Evolutionary conservation across 2,797 vertebrate genomes (phyloP), one percentile per base, ranked within the genome.

Genomic region (Rhabdomys pumilio): DNA sequence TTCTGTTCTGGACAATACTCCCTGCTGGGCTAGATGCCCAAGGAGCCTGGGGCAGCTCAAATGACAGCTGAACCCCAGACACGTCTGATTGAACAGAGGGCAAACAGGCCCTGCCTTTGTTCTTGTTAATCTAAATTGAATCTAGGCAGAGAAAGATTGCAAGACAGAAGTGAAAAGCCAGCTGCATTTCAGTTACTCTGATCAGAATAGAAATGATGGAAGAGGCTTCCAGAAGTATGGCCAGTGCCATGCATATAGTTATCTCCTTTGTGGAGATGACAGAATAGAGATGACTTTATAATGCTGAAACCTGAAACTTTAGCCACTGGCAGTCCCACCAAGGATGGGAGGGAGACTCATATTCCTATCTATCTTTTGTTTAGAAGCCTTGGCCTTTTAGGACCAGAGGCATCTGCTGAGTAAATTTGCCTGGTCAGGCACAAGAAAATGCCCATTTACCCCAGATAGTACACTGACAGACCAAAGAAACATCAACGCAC

Each of bases 41-140:
- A 73, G 55, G 44, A 63, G 19, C 92, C 9, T 26, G 12, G 17
- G 67, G 94, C 89, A 53, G 0, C 0, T 84, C 61, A 34, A 14
- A 44, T 73, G 65, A 92, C 31, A 26, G 65, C 88, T 63, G 81
- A 97, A 82, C 92, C 77, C 19, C 2, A 75, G 5, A 20, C 85
- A 44, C 67, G 6, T 3, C 4, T 95, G 96, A 95, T 8, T 79
- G 75, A 97, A n/a, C 53, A 34, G 29, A 92, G 93, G 93, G 55
- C 65, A 98, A 97, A 97, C 57, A 95, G 59, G 73, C 92, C 15
- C 26, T 82, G 0, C 75, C 72, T 98, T 96, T 96, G 87, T 95
- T 98, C 96, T 96, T 95, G 77, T 82, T 97, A 96, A 97, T 98
- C 97, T 97, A 97, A 98, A 98, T 95, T 96, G 95, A 98, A 97